Evolutionary conservation across 1,140 invertebrate genomes (phyloP).

Genomic region (Agrilus planipennis): DNA sequence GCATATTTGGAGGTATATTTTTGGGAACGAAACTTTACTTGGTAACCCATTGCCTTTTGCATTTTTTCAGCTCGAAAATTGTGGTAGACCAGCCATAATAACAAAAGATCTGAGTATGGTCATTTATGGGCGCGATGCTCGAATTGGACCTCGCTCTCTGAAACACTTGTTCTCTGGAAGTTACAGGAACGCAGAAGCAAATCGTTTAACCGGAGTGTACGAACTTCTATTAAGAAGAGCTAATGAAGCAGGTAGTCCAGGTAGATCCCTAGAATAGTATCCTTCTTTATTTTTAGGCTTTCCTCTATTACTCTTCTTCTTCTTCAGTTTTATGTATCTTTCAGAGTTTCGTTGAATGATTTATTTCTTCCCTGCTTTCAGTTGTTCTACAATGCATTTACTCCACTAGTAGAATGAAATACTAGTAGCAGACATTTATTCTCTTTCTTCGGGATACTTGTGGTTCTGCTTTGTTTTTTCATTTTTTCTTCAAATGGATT

Average conservation of each 20-base stretch:
- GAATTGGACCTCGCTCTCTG: slow-evolving; percentile 80
- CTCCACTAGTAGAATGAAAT: no score
- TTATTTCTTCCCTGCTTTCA: no score
- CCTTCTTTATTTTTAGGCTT: no score
- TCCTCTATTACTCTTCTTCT: no score
- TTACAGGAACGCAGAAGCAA: slow-evolving; percentile 79
- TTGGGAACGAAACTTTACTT: neutral
- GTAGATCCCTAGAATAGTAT: slow-evolving; percentile 39
- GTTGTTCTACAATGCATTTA: no score
- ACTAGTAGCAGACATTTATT: no score
- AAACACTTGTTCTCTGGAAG: slow-evolving; percentile 84
- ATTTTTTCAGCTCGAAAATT: slow-evolving; percentile 77
- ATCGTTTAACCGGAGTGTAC: slow-evolving; percentile 92
- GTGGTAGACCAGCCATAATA: slow-evolving; percentile 90
- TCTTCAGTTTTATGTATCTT: no score
- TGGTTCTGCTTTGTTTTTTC: no score
- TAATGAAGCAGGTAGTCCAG: slow-evolving; percentile 80
- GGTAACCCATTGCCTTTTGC: neutral
- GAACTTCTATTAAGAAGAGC: slow-evolving; percentile 82
- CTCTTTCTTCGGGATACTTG: no score
- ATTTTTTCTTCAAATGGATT: no score
- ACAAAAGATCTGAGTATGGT: slow-evolving; percentile 97
- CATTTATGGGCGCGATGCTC: slow-evolving; percentile 91
- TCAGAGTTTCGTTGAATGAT: no score
- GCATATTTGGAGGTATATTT: slow-evolving; percentile 95